phyloP scores from a whole-genome alignment of 1,140 invertebrate species.

The Atopsyche davidsoni region DNA sequence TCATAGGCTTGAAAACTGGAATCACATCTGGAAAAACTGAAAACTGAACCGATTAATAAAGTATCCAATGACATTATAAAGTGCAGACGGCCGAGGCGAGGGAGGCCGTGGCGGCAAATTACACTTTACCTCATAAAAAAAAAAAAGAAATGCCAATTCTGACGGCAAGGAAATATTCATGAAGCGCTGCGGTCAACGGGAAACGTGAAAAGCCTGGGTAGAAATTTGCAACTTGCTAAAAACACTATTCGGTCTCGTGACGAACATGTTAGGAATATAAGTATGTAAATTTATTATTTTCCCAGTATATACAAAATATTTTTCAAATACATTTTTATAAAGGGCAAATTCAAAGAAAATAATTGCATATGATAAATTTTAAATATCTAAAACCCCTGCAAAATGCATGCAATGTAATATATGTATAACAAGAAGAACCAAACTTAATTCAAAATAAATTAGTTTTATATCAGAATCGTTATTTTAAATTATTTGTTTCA shows the following conservation, averaged over 20 bases:
- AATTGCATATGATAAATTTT: too few relatives aligned
- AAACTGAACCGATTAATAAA: too few relatives aligned
- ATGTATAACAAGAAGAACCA: too few relatives aligned
- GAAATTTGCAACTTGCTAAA: not conserved
- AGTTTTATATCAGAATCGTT: too few relatives aligned
- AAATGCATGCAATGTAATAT: too few relatives aligned
- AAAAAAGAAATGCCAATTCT: conserved; percentile 22
- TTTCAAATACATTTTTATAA: too few relatives aligned
- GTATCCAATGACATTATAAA: conserved; percentile 30
- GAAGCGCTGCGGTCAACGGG: conserved; percentile 14
- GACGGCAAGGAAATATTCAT: conserved; percentile 21
- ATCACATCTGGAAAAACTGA: too few relatives aligned
- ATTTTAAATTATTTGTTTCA: too few relatives aligned
- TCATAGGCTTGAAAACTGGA: too few relatives aligned
- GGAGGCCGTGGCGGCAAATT: conserved; percentile 9
- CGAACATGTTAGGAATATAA: not conserved
- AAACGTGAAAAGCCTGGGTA: not conserved
- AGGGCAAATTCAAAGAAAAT: too few relatives aligned
- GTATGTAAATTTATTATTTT: not conserved
- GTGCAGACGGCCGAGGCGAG: conserved; percentile 1
- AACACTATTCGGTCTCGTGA: not conserved
- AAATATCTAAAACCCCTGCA: too few relatives aligned
- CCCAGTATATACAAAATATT: not conserved
- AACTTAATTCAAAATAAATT: too few relatives aligned
- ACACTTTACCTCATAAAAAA: conserved; percentile 22